Evolutionary conservation across 2,797 vertebrate genomes (phyloP).

Genomic region (Borostomias antarcticus): DNA sequence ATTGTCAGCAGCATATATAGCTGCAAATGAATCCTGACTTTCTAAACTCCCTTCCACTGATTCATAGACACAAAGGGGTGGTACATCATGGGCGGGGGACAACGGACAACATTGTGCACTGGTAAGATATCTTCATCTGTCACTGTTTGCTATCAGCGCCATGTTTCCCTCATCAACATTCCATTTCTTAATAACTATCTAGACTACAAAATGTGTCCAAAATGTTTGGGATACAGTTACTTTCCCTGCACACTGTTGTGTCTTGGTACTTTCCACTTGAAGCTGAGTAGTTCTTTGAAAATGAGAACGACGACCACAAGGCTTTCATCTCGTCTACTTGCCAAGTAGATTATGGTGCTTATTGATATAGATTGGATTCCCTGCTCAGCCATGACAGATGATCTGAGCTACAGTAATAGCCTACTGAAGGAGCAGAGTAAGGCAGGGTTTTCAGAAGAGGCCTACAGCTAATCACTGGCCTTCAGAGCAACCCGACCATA

Average conservation of each 20-base stretch:
- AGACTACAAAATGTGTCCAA: not conserved
- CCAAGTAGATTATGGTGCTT: slow-evolving; percentile 29
- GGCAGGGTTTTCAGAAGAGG: not conserved
- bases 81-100: not conserved
- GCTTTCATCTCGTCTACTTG: slow-evolving; percentile 24
- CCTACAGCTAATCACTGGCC: slow-evolving; percentile 1
- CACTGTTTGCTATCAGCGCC: not conserved
- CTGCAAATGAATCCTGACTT: too few species aligned
- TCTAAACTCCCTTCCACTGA: too few species aligned
- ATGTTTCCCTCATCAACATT: not conserved
- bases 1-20: too few species aligned
- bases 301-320: slow-evolving; percentile 19
- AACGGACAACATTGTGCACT: not conserved
- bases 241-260: not conserved
- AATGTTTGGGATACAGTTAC: not conserved
- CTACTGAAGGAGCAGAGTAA: not conserved
- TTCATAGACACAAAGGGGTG: too few species aligned
- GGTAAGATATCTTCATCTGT: not conserved
- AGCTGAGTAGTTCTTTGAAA: slow-evolving; percentile 3
- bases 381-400: slow-evolving; percentile 21
- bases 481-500: not conserved
- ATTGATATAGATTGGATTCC: slow-evolving; percentile 32
- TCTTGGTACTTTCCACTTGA: slow-evolving; percentile 1
- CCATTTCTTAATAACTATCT: not conserved
- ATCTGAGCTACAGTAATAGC: slow-evolving; percentile 15